A percentile compares a stretch with the other conserved stretches of the same genome.
Evolutionary conservation across 2,888 invertebrate species (phyloP).

Genomic region (Dicranocentrus wangi): DNA sequence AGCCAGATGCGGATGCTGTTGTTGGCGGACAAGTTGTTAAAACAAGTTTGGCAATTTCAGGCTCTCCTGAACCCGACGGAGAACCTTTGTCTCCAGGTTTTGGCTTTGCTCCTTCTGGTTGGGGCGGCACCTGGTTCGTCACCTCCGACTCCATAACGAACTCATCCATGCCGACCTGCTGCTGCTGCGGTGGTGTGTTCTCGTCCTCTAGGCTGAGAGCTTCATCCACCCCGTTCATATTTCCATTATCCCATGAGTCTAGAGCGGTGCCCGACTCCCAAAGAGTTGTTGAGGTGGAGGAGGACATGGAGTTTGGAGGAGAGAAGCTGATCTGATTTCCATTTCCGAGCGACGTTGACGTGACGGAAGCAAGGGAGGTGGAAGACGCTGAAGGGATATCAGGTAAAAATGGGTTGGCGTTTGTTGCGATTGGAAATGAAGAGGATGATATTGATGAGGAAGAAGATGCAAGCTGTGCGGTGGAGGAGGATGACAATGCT

Average conservation of each 20-base stretch:
- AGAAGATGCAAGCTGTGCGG: too few species aligned
- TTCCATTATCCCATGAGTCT: constrained; percentile 49
- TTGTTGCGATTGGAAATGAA: constrained; percentile 26
- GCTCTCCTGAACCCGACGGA: background rate
- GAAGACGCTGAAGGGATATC: constrained; percentile 8
- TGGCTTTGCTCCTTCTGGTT: background rate
- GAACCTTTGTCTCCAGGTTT: too few species aligned
- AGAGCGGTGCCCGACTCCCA: constrained; percentile 36
- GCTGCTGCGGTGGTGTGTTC: too few species aligned
- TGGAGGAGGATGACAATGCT: constrained; percentile 10
- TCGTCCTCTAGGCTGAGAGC: background rate
- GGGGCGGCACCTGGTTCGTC: background rate
- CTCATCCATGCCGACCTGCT: background rate
- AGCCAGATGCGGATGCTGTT: too few species aligned
- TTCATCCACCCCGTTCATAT: background rate
- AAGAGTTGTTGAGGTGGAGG: constrained; percentile 23
- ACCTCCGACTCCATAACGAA: background rate
- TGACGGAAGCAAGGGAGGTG: background rate
- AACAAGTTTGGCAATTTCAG: constrained; percentile 23
- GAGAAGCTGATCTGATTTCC: constrained; percentile 58
- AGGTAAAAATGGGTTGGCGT: constrained; percentile 17
- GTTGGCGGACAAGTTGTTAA: constrained; percentile 18
- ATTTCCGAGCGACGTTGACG: background rate
- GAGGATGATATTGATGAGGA: constrained; percentile 20
- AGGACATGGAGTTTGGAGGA: constrained; percentile 2